Evolutionary conservation across 2,888 invertebrate genomes (phyloP).

Genomic region (Drosophila ustulata): DNA sequence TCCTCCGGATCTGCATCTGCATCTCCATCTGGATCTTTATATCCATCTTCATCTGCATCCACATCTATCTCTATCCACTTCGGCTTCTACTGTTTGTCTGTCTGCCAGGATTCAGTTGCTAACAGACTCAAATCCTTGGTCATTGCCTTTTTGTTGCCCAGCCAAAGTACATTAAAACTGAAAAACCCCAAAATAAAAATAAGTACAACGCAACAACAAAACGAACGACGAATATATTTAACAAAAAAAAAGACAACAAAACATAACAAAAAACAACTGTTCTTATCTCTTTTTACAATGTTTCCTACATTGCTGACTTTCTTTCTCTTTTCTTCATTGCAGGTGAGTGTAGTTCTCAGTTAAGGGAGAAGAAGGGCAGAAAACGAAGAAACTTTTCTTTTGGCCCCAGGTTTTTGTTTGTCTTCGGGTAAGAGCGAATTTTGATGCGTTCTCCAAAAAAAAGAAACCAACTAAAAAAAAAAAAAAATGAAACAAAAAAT

Average conservation of each 20-base stretch:
- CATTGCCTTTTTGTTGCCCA: background rate
- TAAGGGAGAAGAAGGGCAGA: background rate
- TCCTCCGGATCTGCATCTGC: background rate
- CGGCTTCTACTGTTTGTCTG: background rate
- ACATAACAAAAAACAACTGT: constrained; percentile 8
- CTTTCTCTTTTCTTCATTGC: constrained; percentile 44
- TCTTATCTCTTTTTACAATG: constrained; percentile 16
- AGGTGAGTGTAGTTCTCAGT: constrained; percentile 61
- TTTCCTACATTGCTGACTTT: constrained; percentile 10
- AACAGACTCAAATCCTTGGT: constrained; percentile 20
- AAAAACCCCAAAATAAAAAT: constrained; percentile 14
- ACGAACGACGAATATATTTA: background rate
- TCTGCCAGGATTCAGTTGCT: constrained; percentile 9
- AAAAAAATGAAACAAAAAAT: too few relatives aligned
- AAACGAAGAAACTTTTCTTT: constrained; percentile 7
- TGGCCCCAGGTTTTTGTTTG: background rate
- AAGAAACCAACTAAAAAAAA: background rate
- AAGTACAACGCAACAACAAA: constrained; percentile 2
- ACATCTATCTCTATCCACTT: background rate
- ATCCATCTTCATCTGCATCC: background rate
- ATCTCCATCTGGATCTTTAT: background rate
- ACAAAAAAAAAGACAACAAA: background rate
- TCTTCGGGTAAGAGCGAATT: constrained; percentile 29
- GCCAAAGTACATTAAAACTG: constrained; percentile 32
- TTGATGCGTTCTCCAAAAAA: constrained; percentile 12